Base-by-base conservation (phyloP, 2,888 invertebrate genomes). In the Ptilodon capucinus region DNA sequence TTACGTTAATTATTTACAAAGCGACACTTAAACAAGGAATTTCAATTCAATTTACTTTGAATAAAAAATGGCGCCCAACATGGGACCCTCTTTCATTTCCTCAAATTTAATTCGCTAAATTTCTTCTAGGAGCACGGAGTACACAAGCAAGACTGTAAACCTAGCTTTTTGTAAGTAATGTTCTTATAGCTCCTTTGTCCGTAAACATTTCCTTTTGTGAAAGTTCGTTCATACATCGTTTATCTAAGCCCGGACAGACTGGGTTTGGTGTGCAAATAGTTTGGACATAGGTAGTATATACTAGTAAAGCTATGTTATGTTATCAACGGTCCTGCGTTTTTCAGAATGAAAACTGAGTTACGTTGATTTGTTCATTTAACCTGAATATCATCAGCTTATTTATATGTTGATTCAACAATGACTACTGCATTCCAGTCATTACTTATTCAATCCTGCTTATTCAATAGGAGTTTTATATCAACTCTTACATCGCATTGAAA, bases 41-140 rank as follows among this genome's bases (percentile, higher is more conserved):
- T 23, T 23, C 23, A 7, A 7, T 5, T 23, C 9, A 7, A 23
- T 5, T 7, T 23, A 23, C 9, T 2, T 23, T 23, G 0, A 0
- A 23, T 4, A 23, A 4, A n/a, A 2, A 54, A 36, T 62, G 62
- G 50, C 58, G 51, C 54, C 51, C 63, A 51, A 32, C 45, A 39
- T 49, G 51, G 47, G 47, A 35, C 46, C 23, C 40, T 21, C 32
- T 42, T 45, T 47, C 30, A 42, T 39, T 48, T 45, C 34, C 48
- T 44, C 34, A 41, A 50, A 48, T 47, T 49, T 54, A 49, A 51
- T 47, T 48, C 51, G 46, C 44, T 46, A 42, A 35, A 51, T 35
- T 34, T 59, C 48, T 57, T 57, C 40, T 55, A 44, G 46, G 63
- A 49, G 51, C 51, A 11, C 11, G 19, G n/a, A 17, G 25, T 46